Conservation (phyloP, 2,113 vertebrate genomes). For the Oxyura jamaicensis region DNA sequence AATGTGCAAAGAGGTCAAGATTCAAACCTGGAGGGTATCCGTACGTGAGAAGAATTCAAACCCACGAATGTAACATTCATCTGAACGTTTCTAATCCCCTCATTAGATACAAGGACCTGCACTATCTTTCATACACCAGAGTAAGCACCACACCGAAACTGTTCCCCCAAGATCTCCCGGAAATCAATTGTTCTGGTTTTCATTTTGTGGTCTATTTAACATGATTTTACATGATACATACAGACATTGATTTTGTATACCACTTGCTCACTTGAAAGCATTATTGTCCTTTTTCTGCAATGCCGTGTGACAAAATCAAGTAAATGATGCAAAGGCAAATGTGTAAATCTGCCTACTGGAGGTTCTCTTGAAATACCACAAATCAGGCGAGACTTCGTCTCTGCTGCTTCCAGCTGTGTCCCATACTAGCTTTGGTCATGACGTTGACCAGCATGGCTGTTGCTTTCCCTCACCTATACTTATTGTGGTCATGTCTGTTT, state of each 20-base stretch:
- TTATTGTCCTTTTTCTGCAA: not conserved
- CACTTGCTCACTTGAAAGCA: not conserved
- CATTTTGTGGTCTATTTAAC: not conserved
- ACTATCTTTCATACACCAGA: not conserved
- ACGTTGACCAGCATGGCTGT: not conserved
- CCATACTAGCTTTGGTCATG: not conserved
- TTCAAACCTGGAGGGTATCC: not conserved
- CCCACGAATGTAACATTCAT: not conserved
- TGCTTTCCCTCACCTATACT: not conserved
- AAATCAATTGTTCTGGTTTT: not conserved
- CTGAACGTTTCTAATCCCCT: not conserved
- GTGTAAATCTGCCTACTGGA: accelerated
- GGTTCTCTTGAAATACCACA: not conserved
- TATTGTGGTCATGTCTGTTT: not conserved
- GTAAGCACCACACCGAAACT: not conserved
- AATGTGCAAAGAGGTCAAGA: constrained; percentile 44
- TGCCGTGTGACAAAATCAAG: accelerated
- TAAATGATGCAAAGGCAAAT: not conserved
- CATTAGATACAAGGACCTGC: not conserved
- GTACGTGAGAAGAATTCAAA: constrained; percentile 33
- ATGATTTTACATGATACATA: not conserved
- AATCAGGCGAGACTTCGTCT: not conserved
- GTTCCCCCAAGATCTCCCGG: not conserved
- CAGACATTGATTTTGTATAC: accelerated
- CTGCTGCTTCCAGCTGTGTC: not conserved